phyloP scores from a whole-genome alignment of 1,140 invertebrate genomes.

The Camponotus floridanus region DNA sequence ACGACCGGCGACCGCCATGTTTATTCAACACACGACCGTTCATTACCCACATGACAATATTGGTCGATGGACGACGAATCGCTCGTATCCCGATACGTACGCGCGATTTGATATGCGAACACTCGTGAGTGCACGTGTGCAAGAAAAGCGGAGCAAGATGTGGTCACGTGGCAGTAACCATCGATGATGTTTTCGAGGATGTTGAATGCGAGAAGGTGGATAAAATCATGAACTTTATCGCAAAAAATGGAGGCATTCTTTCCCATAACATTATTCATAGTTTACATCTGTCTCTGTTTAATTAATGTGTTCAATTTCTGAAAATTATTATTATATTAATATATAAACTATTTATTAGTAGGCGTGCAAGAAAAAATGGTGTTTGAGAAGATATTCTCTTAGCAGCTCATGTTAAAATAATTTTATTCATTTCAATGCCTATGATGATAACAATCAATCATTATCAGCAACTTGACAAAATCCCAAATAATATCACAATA shows the following conservation, averaged over 20 bases:
- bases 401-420: neutral
- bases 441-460: neutral
- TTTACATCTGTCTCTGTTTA: too few species aligned
- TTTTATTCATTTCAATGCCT: neutral
- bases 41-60: slow-evolving; percentile 86
- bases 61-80: slow-evolving; percentile 84
- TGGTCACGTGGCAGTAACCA: neutral
- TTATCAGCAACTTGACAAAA: neutral
- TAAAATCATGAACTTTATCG: neutral
- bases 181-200: neutral
- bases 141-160: neutral
- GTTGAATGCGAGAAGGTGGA: neutral
- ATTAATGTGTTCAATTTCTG: too few species aligned
- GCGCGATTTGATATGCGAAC: slow-evolving; percentile 85
- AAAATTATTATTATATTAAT: neutral
- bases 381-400: neutral
- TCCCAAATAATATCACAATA: neutral
- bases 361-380: neutral
- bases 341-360: neutral
- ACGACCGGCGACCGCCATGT: slow-evolving; percentile 77
- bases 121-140: neutral
- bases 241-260: neutral
- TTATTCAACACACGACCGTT: slow-evolving; percentile 84
- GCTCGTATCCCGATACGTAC: slow-evolving; percentile 83
- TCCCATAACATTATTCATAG: neutral